These are phyloP conservation scores for Labeo rohita DNA, from an alignment of 2,113 vertebrate genomes.

Conservation along the genomic window DNA sequence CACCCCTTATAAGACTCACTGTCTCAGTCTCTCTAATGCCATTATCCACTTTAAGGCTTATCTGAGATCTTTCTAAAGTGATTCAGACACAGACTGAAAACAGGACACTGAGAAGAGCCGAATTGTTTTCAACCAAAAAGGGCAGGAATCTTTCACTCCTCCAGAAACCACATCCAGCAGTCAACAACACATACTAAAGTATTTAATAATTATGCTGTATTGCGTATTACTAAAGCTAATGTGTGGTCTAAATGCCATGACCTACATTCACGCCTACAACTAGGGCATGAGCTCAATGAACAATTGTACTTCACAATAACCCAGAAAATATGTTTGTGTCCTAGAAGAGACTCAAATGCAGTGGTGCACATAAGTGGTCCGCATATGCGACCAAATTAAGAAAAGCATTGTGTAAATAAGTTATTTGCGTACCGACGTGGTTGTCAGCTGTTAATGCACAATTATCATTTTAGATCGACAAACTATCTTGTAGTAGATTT, in stretches of 20 bases:
- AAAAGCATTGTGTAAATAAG: too few relatives aligned
- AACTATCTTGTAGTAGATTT: too few relatives aligned
- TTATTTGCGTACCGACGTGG: too few relatives aligned
- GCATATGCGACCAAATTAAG: too few relatives aligned
- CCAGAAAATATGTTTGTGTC: not conserved
- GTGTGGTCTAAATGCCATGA: not conserved
- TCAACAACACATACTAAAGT: not conserved
- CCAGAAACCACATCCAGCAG: not conserved
- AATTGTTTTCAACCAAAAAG: constrained; percentile 10
- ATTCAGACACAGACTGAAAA: not conserved
- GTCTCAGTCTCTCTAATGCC: constrained; percentile 14
- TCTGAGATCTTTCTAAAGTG: constrained; percentile 46
- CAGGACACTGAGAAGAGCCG: constrained; percentile 10
- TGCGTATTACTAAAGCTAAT: not conserved
- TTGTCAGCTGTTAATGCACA: too few relatives aligned
- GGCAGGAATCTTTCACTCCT: constrained; percentile 10
- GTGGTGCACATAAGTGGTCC: too few relatives aligned
- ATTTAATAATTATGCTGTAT: not conserved
- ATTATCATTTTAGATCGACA: too few relatives aligned
- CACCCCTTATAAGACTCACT: not conserved
- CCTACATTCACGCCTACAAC: not conserved
- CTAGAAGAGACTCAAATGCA: not conserved
- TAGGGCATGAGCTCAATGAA: not conserved
- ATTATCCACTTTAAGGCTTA: constrained; percentile 51
- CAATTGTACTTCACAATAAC: not conserved